These are phyloP conservation scores for Silurus lanzhouensis DNA, from an alignment of 2,797 vertebrate genomes.

Conservation along the genomic window DNA sequence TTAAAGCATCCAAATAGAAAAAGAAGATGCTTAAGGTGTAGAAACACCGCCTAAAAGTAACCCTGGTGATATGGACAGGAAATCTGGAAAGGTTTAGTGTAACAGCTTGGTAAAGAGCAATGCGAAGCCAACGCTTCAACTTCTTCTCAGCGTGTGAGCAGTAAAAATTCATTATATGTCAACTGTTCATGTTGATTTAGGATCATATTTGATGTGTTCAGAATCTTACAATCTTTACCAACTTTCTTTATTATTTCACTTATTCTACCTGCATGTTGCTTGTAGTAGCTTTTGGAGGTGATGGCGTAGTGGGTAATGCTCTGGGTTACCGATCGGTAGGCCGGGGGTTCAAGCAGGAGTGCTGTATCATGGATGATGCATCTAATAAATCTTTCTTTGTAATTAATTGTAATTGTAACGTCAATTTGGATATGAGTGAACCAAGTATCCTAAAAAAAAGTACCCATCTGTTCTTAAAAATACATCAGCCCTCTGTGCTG, in stretches of 20 bases:
- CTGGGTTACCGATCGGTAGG: too few relatives aligned
- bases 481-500: too few relatives aligned
- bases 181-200: neutral
- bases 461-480: neutral
- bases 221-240: too few relatives aligned
- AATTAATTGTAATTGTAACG: neutral
- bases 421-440: neutral
- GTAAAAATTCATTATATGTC: neutral
- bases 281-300: too few relatives aligned
- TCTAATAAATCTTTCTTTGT: neutral
- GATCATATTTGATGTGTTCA: neutral
- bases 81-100: neutral
- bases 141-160: too few relatives aligned
- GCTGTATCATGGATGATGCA: too few relatives aligned
- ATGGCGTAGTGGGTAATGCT: too few relatives aligned
- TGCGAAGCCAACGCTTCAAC: neutral
- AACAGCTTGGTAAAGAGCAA: neutral
- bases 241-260: too few relatives aligned
- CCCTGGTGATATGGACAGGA: neutral
- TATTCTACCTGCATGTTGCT: too few relatives aligned
- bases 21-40: neutral
- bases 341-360: too few relatives aligned
- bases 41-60: slow-evolving; percentile 5
- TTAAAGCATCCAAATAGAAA: neutral
- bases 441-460: neutral